Evolutionary conservation across 53 echinoderm and acorn worm genomes (phyloP).

Genomic region (Patiria pectinifera): DNA sequence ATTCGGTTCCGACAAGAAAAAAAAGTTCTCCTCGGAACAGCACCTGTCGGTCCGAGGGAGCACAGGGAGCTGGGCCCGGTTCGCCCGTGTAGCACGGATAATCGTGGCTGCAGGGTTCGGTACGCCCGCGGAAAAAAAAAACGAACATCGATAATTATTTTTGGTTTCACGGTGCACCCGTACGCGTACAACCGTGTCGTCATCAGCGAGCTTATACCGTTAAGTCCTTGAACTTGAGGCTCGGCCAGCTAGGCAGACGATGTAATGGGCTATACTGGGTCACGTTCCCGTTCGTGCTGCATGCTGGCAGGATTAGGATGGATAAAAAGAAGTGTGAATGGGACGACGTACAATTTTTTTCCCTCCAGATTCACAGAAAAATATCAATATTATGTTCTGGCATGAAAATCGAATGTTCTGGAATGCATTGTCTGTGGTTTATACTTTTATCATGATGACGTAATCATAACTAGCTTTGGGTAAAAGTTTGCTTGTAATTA

Average conservation of each 20-base stretch:
- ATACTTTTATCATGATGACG: neutral
- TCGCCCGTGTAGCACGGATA: no score
- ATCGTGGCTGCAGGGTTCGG: neutral
- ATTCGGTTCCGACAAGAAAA: no score
- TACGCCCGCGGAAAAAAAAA: neutral
- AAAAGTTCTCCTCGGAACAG: no score
- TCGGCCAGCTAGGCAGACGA: neutral
- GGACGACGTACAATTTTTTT: neutral
- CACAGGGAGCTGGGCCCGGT: no score
- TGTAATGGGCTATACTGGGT: conserved; percentile 6
- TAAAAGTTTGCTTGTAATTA: neutral
- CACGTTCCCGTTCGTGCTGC: neutral
- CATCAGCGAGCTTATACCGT: conserved; percentile 2
- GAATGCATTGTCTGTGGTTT: neutral
- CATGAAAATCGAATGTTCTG: neutral
- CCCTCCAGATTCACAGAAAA: neutral
- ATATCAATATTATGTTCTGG: neutral
- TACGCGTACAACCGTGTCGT: conserved; percentile 12
- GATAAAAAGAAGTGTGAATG: neutral
- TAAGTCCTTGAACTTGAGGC: conserved; percentile 17
- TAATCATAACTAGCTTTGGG: neutral
- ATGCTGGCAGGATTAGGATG: neutral
- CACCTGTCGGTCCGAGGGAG: no score
- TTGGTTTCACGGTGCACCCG: neutral
- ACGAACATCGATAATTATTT: neutral